Conservation (phyloP, 2,113 vertebrate genomes). For the Arothron firmamentum region DNA sequence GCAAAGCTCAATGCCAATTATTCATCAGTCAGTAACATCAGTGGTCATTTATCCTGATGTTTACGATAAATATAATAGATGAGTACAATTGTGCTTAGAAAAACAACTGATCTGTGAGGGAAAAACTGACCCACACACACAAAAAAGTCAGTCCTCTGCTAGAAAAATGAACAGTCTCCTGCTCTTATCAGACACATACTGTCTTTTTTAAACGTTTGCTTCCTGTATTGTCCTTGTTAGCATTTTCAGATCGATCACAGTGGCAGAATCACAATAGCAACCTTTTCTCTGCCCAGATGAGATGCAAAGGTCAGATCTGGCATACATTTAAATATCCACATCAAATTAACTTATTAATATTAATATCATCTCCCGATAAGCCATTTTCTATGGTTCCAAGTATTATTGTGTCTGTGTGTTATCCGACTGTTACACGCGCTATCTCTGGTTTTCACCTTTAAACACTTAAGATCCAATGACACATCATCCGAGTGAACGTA, state of each 20-base stretch:
- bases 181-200: not conserved
- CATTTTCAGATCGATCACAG: not conserved
- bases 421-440: too few species aligned
- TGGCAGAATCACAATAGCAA: not conserved
- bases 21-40: too few species aligned
- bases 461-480: not conserved
- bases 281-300: not conserved
- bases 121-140: not conserved
- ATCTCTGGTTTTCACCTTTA: not conserved
- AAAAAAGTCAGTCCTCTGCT: not conserved
- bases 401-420: not conserved
- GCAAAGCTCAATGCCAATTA: too few species aligned
- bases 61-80: too few species aligned
- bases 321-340: not conserved
- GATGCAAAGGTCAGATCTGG: conserved; percentile 3
- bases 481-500: not conserved
- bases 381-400: not conserved
- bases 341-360: not conserved
- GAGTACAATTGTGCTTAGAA: too few species aligned
- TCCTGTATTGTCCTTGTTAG: not conserved
- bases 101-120: not conserved
- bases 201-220: conserved; percentile 1
- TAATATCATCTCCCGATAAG: not conserved
- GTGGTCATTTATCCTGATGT: too few species aligned
- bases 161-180: not conserved